Percentiles rank a stretch among this genome's conserved stretches.
Conservation (phyloP, 1,140 invertebrate genomes). For the Ips typographus region DNA sequence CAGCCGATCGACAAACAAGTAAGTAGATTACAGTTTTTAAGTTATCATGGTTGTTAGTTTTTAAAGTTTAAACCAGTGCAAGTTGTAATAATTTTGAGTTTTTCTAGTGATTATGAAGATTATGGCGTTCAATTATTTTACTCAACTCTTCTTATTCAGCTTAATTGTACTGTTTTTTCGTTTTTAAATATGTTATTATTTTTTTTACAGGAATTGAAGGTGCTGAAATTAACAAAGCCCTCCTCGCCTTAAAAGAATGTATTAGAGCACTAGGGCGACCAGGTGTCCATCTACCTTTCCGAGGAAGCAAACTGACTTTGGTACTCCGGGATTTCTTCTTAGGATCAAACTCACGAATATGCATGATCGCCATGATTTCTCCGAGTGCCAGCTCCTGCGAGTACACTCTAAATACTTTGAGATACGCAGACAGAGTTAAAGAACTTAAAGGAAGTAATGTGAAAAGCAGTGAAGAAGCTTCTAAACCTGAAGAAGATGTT, state of each 20-base stretch:
- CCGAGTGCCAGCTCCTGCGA: slow-evolving; percentile 75
- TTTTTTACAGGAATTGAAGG: slow-evolving; percentile 65
- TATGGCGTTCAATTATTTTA: too few species aligned
- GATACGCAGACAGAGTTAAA: slow-evolving; percentile 76
- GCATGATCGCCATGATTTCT: slow-evolving; percentile 86
- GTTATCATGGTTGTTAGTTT: too few species aligned
- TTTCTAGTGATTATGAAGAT: slow-evolving; percentile 1
- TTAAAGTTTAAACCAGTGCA: too few species aligned
- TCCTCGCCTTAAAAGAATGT: slow-evolving; percentile 77
- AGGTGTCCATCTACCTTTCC: slow-evolving; percentile 72
- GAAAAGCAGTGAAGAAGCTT: slow-evolving; percentile 46
- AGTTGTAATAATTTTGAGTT: slow-evolving; percentile 12
- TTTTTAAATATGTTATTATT: too few species aligned
- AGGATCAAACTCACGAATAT: slow-evolving; percentile 71
- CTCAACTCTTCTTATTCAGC: too few species aligned
- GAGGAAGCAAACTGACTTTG: slow-evolving; percentile 74
- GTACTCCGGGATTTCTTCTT: slow-evolving; percentile 76
- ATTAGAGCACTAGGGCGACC: slow-evolving; percentile 70
- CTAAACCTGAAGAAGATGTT: slow-evolving; percentile 57
- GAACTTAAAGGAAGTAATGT: slow-evolving; percentile 63
- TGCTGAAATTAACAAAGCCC: slow-evolving; percentile 78
- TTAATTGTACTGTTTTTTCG: too few species aligned
- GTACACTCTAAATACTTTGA: slow-evolving; percentile 77
- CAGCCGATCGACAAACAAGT: slow-evolving; percentile 70
- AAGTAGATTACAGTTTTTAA: slow-evolving; percentile 25